Evolutionary conservation across 2,888 invertebrate genomes (phyloP), one percentile per base, ranked within the genome.

Genomic region (Nomada goodeniana): DNA sequence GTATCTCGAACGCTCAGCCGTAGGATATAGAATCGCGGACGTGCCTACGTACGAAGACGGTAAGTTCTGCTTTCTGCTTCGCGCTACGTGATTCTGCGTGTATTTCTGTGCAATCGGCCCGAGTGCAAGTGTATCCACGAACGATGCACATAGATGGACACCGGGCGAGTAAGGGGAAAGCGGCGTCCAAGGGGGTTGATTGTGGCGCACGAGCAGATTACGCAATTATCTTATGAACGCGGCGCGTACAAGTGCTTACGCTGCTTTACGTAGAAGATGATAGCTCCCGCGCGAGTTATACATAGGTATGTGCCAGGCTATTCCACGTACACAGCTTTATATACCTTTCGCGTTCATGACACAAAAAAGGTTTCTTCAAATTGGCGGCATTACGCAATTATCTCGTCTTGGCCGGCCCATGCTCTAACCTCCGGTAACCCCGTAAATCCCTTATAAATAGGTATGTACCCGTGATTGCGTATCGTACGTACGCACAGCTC

Each of bases 181-280:
- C 72, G 76, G 59, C 76, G 75, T 86, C 75, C 83, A 85, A 74
- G 86, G 88, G 90, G 89, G 89, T 90, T 89, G 90, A 90, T 90
- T 88, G 89, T 88, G 86, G 89, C 86, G 88, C 85, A 83, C 85
- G 88, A 90, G 91, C 89, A 89, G 89, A 91, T 91, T 91, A 91
- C 90, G 88, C 91, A 90, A 91, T 91, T 91, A 91, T 90, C 91
- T 91, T 90, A 91, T 91, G 89, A 91, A 89, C 89, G 89, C 85
- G 86, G 86, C 88, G 86, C 86, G 87, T 89, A 89, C 83, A 83
- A 88, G 86, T 85, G 83, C 86, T 85, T 84, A 83, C 82, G 85
- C 82, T 84, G 87, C 87, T 85, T 85, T 84, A 79, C 81, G 85
- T 77, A 78, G 81, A 88, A 84, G 88, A 88, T 87, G 88, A 88